Base-by-base conservation (phyloP, 2,888 invertebrate genomes). In the Lasioglossum calceatum region DNA sequence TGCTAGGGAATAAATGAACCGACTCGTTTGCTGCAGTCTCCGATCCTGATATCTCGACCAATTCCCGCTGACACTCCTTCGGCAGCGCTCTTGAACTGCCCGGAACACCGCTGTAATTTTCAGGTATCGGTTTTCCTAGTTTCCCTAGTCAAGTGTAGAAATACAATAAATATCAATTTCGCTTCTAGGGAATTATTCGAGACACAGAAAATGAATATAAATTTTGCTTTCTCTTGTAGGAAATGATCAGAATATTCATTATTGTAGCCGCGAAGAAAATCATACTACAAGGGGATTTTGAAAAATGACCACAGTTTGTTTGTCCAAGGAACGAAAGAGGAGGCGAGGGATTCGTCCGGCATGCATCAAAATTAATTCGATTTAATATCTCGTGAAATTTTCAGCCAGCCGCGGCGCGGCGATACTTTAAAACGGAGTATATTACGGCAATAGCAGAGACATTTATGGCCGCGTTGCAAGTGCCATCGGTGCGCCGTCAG, bases 391-490 rank as follows among this genome's bases (percentile, higher is more conserved):
- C 85, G 86, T 79, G 86, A 85, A 87, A 87, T 82, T 81, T 85
- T 85, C 86, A 84, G 44, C 73, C 44, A 10, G 2, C 12, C 44
- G 12, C 36, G 47, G 71, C 67, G 36, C 67, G 36, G 5, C 74
- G 77, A 81, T 83, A 88, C 84, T 84, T 87, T 72, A 77, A 54
- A 16, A 23, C 54, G 32, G 81, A 84, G 79, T 87, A 78, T 78
- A 84, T 87, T 84, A 84, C 67, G 78, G 84, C 84, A 78, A 82
- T 87, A 84, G 70, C 81, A 50, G 79, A 77, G 84, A 87, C 87
- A 87, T 87, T 87, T 87, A 87, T 87, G 87, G 82, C 64, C 82
- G 19, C 54, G 84, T 84, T 82, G 87, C 87, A 75, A 84, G 87
- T 84, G 79, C 84, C 84, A 87, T 87, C 87, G 87, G 78, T 72